These are phyloP conservation scores for Molossus molossus DNA, from an alignment of 2,797 vertebrate genomes.

Conservation along the genomic window DNA sequence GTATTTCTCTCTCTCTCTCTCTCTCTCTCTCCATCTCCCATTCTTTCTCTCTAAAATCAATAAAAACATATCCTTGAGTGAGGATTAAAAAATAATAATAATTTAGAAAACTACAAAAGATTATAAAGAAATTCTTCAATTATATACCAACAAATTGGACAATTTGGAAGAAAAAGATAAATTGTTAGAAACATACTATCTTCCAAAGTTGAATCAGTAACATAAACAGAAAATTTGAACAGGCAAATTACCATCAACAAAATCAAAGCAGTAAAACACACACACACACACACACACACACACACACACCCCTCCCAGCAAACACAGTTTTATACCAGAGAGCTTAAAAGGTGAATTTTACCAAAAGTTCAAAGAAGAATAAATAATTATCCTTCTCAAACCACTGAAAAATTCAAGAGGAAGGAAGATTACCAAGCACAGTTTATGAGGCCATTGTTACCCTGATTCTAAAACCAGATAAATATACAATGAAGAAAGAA, in stretches of 20 bases:
- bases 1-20: too few relatives aligned
- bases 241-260: background rate
- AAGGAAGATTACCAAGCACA: background rate
- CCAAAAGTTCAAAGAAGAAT: background rate
- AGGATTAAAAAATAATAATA: too few relatives aligned
- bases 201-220: background rate
- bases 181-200: background rate
- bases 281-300: background rate
- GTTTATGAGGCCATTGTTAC: background rate
- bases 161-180: background rate
- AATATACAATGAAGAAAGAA: background rate
- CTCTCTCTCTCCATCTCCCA: too few relatives aligned
- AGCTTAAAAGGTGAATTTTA: background rate
- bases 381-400: background rate
- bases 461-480: background rate
- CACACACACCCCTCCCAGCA: background rate
- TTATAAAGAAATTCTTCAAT: background rate
- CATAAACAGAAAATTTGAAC: background rate
- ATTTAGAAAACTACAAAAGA: background rate
- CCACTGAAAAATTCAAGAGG: background rate
- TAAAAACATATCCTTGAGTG: too few relatives aligned
- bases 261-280: background rate
- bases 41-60: too few relatives aligned
- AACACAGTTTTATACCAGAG: background rate
- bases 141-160: background rate